phyloP scores from a whole-genome alignment of 2,888 invertebrate genomes.

The Leucophenga montana region DNA sequence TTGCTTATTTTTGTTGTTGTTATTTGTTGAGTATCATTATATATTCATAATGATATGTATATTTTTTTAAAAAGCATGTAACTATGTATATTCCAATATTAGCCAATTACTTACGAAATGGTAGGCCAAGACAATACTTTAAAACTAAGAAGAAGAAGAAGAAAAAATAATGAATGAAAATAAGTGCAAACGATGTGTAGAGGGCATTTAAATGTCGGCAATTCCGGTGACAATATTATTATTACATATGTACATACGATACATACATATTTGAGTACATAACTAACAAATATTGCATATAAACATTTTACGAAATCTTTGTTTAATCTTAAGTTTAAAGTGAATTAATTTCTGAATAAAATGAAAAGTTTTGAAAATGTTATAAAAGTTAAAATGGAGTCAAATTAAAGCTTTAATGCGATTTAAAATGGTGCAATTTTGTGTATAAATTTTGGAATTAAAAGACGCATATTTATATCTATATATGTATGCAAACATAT shows the following conservation, averaged over 20 bases:
- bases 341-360: constrained; percentile 43
- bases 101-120: constrained; percentile 2
- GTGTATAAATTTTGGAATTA: too few species aligned
- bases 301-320: background rate
- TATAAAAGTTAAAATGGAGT: too few species aligned
- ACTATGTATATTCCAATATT: constrained; percentile 6
- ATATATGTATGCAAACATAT: too few species aligned
- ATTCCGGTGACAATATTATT: constrained; percentile 58
- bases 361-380: too few species aligned
- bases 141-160: background rate
- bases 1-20: background rate
- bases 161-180: too few species aligned
- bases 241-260: constrained; percentile 17
- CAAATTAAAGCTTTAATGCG: too few species aligned
- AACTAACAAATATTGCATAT: background rate
- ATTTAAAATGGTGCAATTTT: too few species aligned
- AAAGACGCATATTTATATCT: too few species aligned
- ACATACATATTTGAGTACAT: constrained; percentile 21
- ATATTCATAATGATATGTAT: background rate
- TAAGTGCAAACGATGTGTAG: constrained; percentile 10
- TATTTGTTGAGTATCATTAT: background rate
- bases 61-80: constrained; percentile 16
- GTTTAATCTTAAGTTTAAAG: constrained; percentile 45
- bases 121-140: constrained; percentile 10
- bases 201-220: constrained; percentile 57